Evolutionary conservation across 2,113 vertebrate species (phyloP), one percentile per base, ranked within the genome.

Genomic region (Leucopternis melanops): DNA sequence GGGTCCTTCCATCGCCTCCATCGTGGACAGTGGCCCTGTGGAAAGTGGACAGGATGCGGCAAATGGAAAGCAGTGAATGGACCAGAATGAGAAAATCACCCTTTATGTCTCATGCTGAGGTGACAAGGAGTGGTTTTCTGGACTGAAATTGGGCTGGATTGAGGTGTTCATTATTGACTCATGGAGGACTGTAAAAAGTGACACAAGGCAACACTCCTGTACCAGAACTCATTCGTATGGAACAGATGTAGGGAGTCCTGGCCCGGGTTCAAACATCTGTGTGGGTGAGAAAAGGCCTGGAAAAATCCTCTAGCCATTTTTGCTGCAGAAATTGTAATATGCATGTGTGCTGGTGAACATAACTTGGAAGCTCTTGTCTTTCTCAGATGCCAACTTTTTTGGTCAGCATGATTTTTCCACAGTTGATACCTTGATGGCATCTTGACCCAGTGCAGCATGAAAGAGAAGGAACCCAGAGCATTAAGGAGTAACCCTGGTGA

Each of bases 311-410:
- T 69, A 55, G 19, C 7, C 36, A 21, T 7, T 58, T 78, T 69
- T 82, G 16, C 32, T 74, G 26, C 42, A 74, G 78, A 74, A 79
- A 74, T 62, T 49, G 12, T 8, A 61, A 25, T 38, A n/a, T 9
- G 5, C 0, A 0, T 18, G 2, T 29, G 11, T 57, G 16, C 52
- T 52, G 11, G 13, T 61, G 32, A 67, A 42, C 0, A 0, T 59
- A 72, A 72, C n/a, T 69, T 63, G 36, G 54, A 79, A 79, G 34
- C 16, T 87, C 12, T 69, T 61, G 3, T 34, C 40, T 42, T 83
- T 54, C 38, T 57, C 65, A 81, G 42, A 31, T 71, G 22, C 9
- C 16, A 11, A 16, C 15, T 49, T 42, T 65, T 57, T 32, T 79
- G 14, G 63, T 47, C 31, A 72, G 16, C 16, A 25, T 17, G 29